Evolutionary conservation across 2,113 vertebrate genomes (phyloP), one percentile per base, ranked within the genome.

Genomic region (Symphodus melops): DNA sequence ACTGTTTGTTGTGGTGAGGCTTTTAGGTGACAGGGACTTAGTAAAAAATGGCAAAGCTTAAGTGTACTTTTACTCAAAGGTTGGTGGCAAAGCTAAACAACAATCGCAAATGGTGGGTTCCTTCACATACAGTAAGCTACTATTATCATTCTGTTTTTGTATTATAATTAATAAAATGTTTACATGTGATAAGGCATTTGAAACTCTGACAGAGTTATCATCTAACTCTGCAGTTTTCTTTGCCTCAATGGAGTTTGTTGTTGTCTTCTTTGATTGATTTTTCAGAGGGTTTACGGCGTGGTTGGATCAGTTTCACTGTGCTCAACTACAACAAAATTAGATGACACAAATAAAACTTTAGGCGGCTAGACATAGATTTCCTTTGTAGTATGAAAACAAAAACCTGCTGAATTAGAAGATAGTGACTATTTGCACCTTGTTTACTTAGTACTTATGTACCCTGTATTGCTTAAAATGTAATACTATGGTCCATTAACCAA

Each of bases 1-100:
- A n/a, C 68, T 75, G 65, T 20, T 41, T 57, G 44, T 23, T 44
- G 58, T 42, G 17, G 20, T 33, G 61, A 16, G 42, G 57, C 67
- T 56, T 56, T 39, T 7, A 17, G 49, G 14, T 60, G 75, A 62
- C 5, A 51, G 36, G 8, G 23, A 23, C 49, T 44, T 21, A 49
- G 25, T 14, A 49, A 54, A 17, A 53, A 5, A n/a, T 3, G 41
- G 2, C 21, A 44, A 44, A 56, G 2, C 20, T 25, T 3, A 20
- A 23, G 53, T 7, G 46, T 33, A 2, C 28, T 33, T 33, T 33
- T 33, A 33, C 28, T 33, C 6, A 33, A 33, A 33, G 28, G 28
- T 33, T 33, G 28, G 28, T 33, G 28, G 28, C 28, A 33, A 33
- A 33, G 6, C 28, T 33, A 33, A 33, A 33, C 28, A 33, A 3